A percentile compares a stretch with the other conserved stretches of the same genome.
Conservation (phyloP, 2,113 vertebrate genomes). For the Centropus bengalensis region DNA sequence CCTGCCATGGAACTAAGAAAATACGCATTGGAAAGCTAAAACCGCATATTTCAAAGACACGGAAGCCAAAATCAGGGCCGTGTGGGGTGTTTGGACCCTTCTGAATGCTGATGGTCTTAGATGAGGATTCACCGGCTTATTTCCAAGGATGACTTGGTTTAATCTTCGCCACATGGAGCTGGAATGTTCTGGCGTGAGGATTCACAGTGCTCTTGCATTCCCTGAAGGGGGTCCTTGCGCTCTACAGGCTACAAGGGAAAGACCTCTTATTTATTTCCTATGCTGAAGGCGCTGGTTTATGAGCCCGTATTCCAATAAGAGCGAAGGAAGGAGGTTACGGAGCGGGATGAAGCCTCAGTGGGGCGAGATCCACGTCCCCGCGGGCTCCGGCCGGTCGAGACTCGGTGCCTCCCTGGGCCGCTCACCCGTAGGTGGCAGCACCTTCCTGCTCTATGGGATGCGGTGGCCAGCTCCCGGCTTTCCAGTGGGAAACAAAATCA, state of each 20-base stretch:
- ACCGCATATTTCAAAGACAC: fast-evolving
- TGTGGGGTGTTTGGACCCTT: neutral
- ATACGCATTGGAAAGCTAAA: neutral
- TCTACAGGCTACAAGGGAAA: neutral
- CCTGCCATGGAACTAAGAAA: neutral
- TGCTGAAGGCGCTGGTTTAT: neutral
- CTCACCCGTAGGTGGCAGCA: slow-evolving; percentile 70
- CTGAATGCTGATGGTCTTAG: neutral
- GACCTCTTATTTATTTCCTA: neutral
- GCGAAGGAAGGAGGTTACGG: neutral
- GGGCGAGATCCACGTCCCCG: fast-evolving
- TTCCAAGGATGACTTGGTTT: neutral
- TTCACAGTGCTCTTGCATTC: neutral
- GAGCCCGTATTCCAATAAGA: neutral
- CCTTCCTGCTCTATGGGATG: slow-evolving; percentile 30
- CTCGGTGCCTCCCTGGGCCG: neutral
- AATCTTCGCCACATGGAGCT: neutral
- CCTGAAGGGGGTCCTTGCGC: neutral
- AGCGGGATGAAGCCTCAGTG: neutral
- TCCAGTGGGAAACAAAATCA: neutral
- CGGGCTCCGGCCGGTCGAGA: too few relatives aligned
- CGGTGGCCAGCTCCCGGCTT: neutral
- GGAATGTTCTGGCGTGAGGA: neutral
- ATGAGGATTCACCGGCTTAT: neutral
- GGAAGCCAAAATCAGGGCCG: neutral